Evolutionary conservation across 2,113 vertebrate genomes (phyloP).

Genomic region (Coregonus clupeaformis): DNA sequence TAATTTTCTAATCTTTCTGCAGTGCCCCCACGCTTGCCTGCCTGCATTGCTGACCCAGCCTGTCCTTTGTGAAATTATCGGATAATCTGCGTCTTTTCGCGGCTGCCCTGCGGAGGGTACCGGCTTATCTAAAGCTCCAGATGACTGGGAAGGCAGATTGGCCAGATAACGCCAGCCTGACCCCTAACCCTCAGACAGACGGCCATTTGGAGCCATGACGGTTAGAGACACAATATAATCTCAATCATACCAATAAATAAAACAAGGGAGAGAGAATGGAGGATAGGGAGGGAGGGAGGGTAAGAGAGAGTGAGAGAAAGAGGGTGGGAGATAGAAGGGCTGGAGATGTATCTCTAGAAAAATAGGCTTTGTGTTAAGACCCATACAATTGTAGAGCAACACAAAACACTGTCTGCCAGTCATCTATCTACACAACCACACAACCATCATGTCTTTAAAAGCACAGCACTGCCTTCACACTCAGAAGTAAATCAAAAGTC

Average conservation of each 20-base stretch:
- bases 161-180: slow-evolving; percentile 43
- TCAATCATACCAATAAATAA: slow-evolving; percentile 15
- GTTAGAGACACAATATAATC: slow-evolving; percentile 17
- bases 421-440: no score
- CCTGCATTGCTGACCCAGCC: slow-evolving; percentile 25
- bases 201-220: slow-evolving; percentile 18
- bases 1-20: no score
- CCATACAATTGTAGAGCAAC: no score
- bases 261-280: slow-evolving; percentile 6
- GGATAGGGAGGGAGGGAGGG: not conserved
- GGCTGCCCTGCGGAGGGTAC: not conserved
- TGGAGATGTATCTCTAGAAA: no score
- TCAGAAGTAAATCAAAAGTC: no score
- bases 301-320: no score
- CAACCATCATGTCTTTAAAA: no score
- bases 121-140: slow-evolving; percentile 55
- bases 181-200: slow-evolving; percentile 36
- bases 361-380: no score
- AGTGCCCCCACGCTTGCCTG: no score
- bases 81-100: slow-evolving; percentile 36
- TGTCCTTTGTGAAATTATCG: slow-evolving; percentile 39
- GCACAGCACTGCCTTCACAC: no score
- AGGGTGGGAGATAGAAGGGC: no score
- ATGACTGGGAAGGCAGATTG: slow-evolving; percentile 43
- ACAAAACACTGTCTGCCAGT: no score